Base-by-base conservation (phyloP, 92 coral and sea anemone genomes). In the Paramuricea clavata region DNA sequence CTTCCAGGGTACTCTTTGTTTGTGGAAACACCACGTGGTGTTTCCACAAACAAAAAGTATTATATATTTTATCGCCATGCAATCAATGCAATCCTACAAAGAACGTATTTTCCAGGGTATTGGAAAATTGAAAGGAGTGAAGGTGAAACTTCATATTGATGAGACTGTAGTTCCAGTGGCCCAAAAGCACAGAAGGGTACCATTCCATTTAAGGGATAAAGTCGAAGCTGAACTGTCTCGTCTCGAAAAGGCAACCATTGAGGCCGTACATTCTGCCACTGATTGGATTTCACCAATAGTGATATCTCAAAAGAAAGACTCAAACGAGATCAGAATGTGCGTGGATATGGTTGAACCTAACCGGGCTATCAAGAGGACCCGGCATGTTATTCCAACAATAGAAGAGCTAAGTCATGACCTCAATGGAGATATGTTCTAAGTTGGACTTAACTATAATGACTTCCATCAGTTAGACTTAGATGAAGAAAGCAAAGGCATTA, bases 391-490 rank as follows among this genome's bases (percentile, higher is more conserved):
- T 6, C 68, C 68, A n/a, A 71, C 34, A 65, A 3, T 81, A 56
- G 86, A 81, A 43, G 86, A 81, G 42, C 28, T 81, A 39, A 73
- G 39, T 1, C 77, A 71, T 9, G 77, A 71, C 16, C 77, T 71
- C 16, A 71, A 71, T 5, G 60, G 80, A 43, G 80, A 22, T 74
- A 47, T 74, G 33, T 74, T 74, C 80, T 32, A 42, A 74, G 30
- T 28, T 74, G 19, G 80, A 43, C 35, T 43, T 81, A 52, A 59
- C 86, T 39, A 82, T n/a, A n/a, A 82, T 43, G 76, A 54, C 15
- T 82, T 82, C 25, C 86, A 82, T 57, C 86, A 82, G 62, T 41
- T 82, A n/a, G 86, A 82, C 13, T n/a, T n/a, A n/a, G n/a, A n/a
- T 47, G 85, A 81, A 81, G 85, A 81, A 39, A 60, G 74, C 36